Evolutionary conservation across 2,888 invertebrate species (phyloP).

Genomic region (Cephus runcator): DNA sequence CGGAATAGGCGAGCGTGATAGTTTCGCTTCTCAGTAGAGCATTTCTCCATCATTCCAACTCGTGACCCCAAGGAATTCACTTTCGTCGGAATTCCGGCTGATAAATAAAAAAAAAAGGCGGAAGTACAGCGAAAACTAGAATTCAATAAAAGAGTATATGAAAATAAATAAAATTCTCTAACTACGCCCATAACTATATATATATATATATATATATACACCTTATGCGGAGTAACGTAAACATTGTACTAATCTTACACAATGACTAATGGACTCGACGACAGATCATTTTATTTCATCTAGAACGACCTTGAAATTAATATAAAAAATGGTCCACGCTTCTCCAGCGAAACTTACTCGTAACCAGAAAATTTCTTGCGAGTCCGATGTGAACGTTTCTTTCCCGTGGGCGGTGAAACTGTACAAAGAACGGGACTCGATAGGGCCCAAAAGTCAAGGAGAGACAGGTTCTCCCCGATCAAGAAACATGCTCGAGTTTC

Average conservation of each 20-base stretch:
- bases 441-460: not conserved
- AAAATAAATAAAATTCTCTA: not conserved
- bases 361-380: not conserved
- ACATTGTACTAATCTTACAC: not conserved
- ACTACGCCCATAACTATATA: not conserved
- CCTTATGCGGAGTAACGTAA: not conserved
- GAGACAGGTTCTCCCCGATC: not conserved
- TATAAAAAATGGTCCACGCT: not conserved
- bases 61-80: constrained; percentile 36
- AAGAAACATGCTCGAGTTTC: not conserved
- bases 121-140: not conserved
- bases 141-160: not conserved
- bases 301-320: not conserved
- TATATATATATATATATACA: not conserved
- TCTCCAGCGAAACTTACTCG: not conserved
- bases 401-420: not conserved
- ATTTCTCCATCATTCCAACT: not conserved
- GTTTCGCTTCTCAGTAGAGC: not conserved
- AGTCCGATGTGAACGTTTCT: not conserved
- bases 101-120: not conserved
- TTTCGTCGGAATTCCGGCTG: constrained; percentile 32
- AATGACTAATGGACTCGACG: not conserved
- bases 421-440: not conserved
- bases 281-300: not conserved
- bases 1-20: constrained; percentile 20